phyloP scores from a whole-genome alignment of 2,797 vertebrate species.

The Coracias cyanogaster region DNA sequence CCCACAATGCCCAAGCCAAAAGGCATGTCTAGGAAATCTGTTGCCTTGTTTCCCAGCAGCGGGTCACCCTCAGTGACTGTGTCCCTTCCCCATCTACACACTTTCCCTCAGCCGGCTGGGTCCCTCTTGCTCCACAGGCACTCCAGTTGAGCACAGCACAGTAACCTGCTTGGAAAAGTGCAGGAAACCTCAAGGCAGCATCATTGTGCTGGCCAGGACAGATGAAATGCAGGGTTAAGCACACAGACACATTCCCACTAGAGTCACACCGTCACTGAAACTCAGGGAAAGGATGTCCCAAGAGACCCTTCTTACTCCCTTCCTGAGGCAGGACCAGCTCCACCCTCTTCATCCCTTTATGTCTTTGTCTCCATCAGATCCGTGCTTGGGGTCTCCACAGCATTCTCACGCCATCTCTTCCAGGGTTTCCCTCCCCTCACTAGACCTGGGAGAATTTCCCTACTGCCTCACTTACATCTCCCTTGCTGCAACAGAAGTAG shows the following conservation, averaged over 20 bases:
- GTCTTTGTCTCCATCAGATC: not conserved
- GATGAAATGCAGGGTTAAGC: not conserved
- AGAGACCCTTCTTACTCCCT: not conserved
- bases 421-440: not conserved
- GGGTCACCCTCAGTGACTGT: not conserved
- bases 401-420: not conserved
- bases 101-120: not conserved
- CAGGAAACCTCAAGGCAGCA: not conserved
- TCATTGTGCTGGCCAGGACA: not conserved
- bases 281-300: not conserved
- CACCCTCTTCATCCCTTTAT: not conserved
- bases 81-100: fast-evolving
- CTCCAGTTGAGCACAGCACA: not conserved
- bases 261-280: not conserved
- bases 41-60: not conserved
- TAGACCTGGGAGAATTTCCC: not conserved
- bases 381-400: not conserved
- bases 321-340: not conserved
- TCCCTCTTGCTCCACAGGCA: not conserved
- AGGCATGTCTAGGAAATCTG: not conserved
- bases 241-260: not conserved
- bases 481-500: not conserved
- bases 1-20: not conserved
- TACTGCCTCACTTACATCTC: not conserved
- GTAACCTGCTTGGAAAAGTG: not conserved